Base-by-base conservation (phyloP, 2,113 vertebrate species). In the Poicephalus gulielmi region DNA sequence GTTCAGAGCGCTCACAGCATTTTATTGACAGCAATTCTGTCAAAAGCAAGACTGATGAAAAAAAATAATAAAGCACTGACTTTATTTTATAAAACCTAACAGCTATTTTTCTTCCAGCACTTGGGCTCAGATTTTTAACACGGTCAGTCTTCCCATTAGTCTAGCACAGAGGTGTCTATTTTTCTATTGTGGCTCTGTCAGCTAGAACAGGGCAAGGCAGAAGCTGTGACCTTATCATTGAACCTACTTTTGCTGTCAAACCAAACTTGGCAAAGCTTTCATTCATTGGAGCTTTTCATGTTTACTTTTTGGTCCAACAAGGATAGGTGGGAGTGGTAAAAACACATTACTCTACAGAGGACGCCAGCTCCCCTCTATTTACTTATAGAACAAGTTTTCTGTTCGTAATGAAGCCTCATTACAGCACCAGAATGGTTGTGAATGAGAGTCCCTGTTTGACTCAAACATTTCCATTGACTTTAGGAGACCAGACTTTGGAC, bases 41-140 rank as follows among this genome's bases (percentile, higher is more conserved):
- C 49, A 75, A 94, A 94, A 92, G 66, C 16, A 90, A 91, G 76
- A 63, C 50, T 0, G 0, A 94, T 70, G 24, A 46, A 93, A 83
- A 81, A 77, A 92, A 68, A 91, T 53, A 95, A 78, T 52, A 78
- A 93, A 88, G 52, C 9, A 7, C 30, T 74, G 70, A 43, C 53
- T 93, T 87, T 86, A 89, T 80, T 95, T 95, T 81, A 67, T 74
- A 70, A 94, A 85, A 67, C 67, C 67, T 49, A 92, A 44, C 74
- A 80, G 37, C 30, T 79, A 59, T 88, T 91, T 94, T 94, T 83
- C 91, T 89, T 86, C 39, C 83, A 4, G 1, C 37, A 66, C 69
- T 93, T 85, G 66, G 75, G 44, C 44, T 95, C 53, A 68, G 66
- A 77, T 86, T 95, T 95, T 92, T 95, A 95, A 55, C 79, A 66